These are phyloP conservation scores for Enteromius viviparus DNA, from an alignment of 2,797 vertebrate species.

Conservation along the genomic window DNA sequence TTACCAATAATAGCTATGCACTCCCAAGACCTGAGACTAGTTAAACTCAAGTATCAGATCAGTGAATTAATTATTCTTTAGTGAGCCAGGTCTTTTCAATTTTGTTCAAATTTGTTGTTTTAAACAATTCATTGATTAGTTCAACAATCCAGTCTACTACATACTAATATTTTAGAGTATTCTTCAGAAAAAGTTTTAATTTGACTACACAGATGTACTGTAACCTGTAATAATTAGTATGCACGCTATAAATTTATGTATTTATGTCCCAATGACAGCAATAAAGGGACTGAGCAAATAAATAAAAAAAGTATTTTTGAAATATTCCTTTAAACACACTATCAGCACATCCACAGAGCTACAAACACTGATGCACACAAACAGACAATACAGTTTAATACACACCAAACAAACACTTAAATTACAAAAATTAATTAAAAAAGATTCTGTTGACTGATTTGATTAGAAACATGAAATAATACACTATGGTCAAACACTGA, in stretches of 20 bases:
- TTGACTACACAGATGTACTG: not conserved
- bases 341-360: conserved; percentile 12
- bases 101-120: not conserved
- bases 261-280: not conserved
- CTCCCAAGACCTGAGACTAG: not conserved
- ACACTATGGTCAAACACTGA: not conserved
- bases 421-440: not conserved
- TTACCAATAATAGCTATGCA: not conserved
- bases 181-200: not conserved
- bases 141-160: not conserved
- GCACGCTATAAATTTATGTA: not conserved
- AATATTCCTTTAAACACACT: conserved; percentile 4
- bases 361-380: conserved; percentile 32
- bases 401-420: conserved; percentile 18
- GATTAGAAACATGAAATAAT: not conserved
- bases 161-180: not conserved
- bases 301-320: not conserved
- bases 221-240: not conserved
- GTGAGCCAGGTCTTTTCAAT: not conserved
- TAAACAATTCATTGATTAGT: not conserved
- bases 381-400: conserved; percentile 4
- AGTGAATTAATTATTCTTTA: not conserved
- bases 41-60: not conserved
- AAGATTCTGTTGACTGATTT: not conserved
- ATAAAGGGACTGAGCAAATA: not conserved